phyloP scores from a whole-genome alignment of 2,888 invertebrate genomes.

The Drosophila limbata region DNA sequence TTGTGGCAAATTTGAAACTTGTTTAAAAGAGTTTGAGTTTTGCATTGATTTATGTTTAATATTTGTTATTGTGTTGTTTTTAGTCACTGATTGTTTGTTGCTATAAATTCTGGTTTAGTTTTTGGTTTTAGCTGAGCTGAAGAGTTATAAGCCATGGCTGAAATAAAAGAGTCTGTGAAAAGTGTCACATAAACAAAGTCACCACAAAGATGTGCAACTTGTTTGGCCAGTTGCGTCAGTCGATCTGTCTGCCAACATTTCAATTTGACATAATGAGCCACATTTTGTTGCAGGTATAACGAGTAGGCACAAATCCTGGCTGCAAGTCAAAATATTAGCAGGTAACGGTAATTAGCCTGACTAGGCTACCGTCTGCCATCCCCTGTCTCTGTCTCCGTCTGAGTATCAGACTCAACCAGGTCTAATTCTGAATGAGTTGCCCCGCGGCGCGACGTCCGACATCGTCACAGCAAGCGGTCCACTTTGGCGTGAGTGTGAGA shows the following conservation, averaged over 20 bases:
- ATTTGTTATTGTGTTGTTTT: conserved; percentile 27
- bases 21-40: conserved; percentile 25
- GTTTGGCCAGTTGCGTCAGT: conserved; percentile 55
- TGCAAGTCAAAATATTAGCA: conserved; percentile 70
- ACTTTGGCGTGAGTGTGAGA: background rate
- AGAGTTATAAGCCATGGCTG: background rate
- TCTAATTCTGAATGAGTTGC: conserved; percentile 73
- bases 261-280: conserved; percentile 73
- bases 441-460: conserved; percentile 64
- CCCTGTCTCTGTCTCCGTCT: conserved; percentile 1
- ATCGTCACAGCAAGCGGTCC: conserved; percentile 51
- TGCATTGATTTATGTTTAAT: conserved; percentile 45
- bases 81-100: conserved; percentile 15
- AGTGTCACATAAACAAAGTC: conserved; percentile 19
- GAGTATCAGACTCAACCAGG: conserved; percentile 11
- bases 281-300: conserved; percentile 46
- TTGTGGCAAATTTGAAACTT: conserved; percentile 29
- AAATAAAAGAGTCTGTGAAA: conserved; percentile 1
- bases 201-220: conserved; percentile 49
- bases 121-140: background rate
- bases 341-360: conserved; percentile 75
- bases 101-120: conserved; percentile 23
- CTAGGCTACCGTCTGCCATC: conserved; percentile 68
- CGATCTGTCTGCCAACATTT: conserved; percentile 60
- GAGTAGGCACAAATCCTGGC: conserved; percentile 33